Base-by-base conservation (phyloP, 2,113 vertebrate species). In the Prolemur simus region DNA sequence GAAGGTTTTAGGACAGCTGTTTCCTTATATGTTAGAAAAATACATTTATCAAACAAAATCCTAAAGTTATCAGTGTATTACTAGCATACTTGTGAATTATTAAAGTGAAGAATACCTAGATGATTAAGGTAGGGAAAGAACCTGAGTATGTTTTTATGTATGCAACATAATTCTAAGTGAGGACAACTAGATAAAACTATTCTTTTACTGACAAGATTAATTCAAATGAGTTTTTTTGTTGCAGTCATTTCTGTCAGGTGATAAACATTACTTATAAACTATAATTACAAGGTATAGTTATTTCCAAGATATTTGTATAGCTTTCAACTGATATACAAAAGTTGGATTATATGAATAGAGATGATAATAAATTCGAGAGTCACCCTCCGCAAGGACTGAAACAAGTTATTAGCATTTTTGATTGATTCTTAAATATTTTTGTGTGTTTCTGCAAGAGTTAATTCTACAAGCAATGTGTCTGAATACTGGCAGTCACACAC, bases 261-360 rank as follows among this genome's bases (percentile, higher is more conserved):
- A 47, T 39, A 93, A 21, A 32, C 29, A 76, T 88, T 63, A 77
- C 42, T 86, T 95, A 7, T 82, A 89, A 91, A 66, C 25, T 49
- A 87, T 13, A 78, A n/a, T 85, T 91, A 63, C 2, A 94, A 69
- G 45, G 7, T 71, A 34, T 25, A 77, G 21, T 92, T 92, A n/a
- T 91, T 96, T 90, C 20, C 15, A 91, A 96, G 23, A 71, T 82
- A 56, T 87, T 74, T 93, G 7, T 42, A 23, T 87, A 32, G 82
- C 71, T 80, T 92, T 73, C 15, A 78, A 39, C 42, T 85, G 49
- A 86, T 68, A 56, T 77, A 18, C 60, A 42, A 68, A 73, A 13
- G 54, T 2, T 49, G 12, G 10, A 34, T 84, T 68, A 37, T 47
- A 18, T 69, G 49, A 92, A 81, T 93, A 47, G 76, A 80, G 21